Conservation (phyloP, 2,113 vertebrate species). For the Zonotrichia leucophrys region DNA sequence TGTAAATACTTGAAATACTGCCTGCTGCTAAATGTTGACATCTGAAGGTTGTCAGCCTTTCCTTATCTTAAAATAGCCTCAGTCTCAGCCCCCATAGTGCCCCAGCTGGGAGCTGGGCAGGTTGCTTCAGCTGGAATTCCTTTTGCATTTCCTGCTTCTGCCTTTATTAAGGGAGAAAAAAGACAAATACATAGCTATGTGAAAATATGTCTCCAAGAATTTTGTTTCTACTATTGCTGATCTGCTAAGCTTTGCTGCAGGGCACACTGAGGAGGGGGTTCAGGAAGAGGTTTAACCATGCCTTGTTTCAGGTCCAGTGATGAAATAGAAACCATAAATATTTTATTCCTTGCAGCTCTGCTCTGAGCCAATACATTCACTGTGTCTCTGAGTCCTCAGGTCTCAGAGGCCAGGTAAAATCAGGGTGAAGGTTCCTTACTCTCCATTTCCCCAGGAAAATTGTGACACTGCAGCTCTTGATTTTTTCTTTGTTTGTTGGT, state of each 20-base stretch:
- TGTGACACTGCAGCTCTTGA: neutral
- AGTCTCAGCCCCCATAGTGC: neutral
- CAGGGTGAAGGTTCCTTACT: neutral
- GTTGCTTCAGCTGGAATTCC: neutral
- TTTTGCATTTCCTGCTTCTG: neutral
- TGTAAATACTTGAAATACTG: neutral
- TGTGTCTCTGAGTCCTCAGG: accelerated
- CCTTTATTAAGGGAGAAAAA: neutral
- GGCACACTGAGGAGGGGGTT: neutral
- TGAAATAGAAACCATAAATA: neutral
- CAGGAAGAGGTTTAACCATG: neutral
- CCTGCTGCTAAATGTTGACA: neutral
- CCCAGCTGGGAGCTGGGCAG: neutral
- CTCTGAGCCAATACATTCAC: accelerated
- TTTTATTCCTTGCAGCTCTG: neutral
- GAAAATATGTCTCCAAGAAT: neutral
- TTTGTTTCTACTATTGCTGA: neutral
- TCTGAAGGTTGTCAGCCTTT: neutral
- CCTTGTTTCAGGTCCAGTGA: accelerated
- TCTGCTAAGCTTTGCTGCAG: neutral
- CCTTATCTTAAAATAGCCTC: neutral
- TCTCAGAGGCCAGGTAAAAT: neutral
- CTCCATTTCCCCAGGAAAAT: neutral
- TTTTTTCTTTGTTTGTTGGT: neutral
- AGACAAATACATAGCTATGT: neutral